A percentile compares a stretch with the other conserved stretches of the same genome.
phyloP scores from a whole-genome alignment of 2,797 vertebrate genomes.

The Dendrocincla tyrannina region DNA sequence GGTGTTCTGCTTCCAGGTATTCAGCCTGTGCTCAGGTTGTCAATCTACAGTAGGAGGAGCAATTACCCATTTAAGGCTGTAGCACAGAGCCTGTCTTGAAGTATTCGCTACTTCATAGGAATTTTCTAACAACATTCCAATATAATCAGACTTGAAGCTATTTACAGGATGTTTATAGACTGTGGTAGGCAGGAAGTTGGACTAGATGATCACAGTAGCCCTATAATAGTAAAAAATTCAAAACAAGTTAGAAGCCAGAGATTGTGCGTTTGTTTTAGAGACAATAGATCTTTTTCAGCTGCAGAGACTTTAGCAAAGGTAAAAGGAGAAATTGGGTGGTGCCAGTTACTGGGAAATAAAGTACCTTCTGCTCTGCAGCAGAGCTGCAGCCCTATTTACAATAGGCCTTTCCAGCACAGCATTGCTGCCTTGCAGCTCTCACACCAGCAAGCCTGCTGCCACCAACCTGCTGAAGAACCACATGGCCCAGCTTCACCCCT shows the following conservation, averaged over 20 bases:
- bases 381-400: background rate
- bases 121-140: conserved; percentile 33
- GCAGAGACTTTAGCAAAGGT: background rate
- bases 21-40: background rate
- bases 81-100: background rate
- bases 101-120: background rate
- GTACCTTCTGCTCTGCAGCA: background rate
- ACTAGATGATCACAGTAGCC: conserved; percentile 52
- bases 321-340: background rate
- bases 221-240: conserved; percentile 45
- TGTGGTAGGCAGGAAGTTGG: conserved; percentile 10
- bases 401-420: background rate
- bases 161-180: conserved; percentile 69
- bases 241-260: conserved; percentile 62
- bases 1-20: background rate
- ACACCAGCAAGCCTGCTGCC: background rate
- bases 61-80: background rate
- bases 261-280: conserved; percentile 26
- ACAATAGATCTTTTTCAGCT: conserved; percentile 33
- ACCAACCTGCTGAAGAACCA: background rate
- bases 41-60: background rate
- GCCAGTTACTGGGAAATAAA: background rate
- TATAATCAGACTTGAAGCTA: conserved; percentile 47
- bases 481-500: background rate
- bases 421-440: background rate